These are phyloP conservation scores for Pyrgus malvae DNA, from an alignment of 2,888 invertebrate genomes.

Conservation along the genomic window DNA sequence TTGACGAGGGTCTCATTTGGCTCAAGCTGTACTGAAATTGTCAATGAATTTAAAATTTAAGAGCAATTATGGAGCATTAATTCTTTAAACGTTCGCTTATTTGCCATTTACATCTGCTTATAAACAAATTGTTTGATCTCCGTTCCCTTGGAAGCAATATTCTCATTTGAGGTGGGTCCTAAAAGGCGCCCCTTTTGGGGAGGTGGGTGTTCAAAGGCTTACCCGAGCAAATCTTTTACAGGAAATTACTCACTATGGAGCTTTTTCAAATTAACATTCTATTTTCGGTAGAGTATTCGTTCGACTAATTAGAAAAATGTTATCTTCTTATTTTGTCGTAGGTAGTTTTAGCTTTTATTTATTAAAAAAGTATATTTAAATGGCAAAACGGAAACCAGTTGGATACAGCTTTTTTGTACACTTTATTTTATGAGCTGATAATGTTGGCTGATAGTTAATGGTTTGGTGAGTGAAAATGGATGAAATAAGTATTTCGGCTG, in stretches of 20 bases:
- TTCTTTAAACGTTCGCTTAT: not conserved
- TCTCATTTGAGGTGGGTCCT: slow-evolving; percentile 26
- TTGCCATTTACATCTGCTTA: not conserved
- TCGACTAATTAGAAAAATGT: not conserved
- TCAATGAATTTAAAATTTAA: too few species aligned
- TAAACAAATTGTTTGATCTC: slow-evolving; percentile 20
- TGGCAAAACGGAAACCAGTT: too few species aligned
- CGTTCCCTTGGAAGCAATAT: slow-evolving; percentile 18
- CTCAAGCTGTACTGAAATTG: too few species aligned
- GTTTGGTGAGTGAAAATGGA: too few species aligned
- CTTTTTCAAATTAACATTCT: slow-evolving; percentile 21
- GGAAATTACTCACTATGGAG: slow-evolving; percentile 35
- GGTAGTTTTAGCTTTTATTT: too few species aligned
- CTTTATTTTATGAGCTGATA: too few species aligned
- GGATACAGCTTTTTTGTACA: too few species aligned
- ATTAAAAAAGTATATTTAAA: too few species aligned
- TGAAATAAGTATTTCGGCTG: too few species aligned
- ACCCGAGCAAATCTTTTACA: slow-evolving; percentile 32
- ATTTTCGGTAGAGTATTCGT: not conserved
- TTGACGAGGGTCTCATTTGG: too few species aligned
- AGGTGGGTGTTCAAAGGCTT: slow-evolving; percentile 42
- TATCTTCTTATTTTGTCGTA: not conserved
- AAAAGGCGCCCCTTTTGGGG: slow-evolving; percentile 27
- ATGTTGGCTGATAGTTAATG: too few species aligned
- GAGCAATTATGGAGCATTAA: not conserved